These are phyloP conservation scores for Drosophila neotestacea DNA, from an alignment of 2,888 invertebrate genomes.

Conservation along the genomic window DNA sequence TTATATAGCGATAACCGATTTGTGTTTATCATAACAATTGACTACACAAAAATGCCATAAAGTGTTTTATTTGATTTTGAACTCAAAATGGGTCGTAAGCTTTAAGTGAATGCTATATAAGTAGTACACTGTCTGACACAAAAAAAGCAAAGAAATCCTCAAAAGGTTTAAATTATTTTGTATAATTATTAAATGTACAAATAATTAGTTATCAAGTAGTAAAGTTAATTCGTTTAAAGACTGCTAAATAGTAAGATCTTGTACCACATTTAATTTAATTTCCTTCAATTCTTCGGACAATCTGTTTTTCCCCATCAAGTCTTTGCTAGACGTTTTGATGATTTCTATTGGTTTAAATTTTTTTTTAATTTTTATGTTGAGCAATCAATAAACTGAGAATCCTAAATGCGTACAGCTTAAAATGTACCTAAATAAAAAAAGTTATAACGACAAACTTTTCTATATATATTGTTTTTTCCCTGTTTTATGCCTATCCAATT, in stretches of 20 bases:
- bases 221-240: slow-evolving; percentile 34
- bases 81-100: slow-evolving; percentile 31
- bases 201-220: slow-evolving; percentile 30
- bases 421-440: slow-evolving; percentile 25
- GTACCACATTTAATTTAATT: slow-evolving; percentile 15
- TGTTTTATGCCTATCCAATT: slow-evolving; percentile 73
- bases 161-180: slow-evolving; percentile 41
- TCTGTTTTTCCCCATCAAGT: slow-evolving; percentile 7
- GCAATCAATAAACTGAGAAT: slow-evolving; percentile 27
- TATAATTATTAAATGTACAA: slow-evolving; percentile 11
- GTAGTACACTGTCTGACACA: slow-evolving; percentile 39
- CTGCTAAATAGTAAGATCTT: slow-evolving; percentile 19
- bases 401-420: slow-evolving; percentile 23
- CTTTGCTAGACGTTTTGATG: slow-evolving; percentile 35
- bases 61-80: slow-evolving; percentile 44
- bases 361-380: not conserved
- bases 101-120: slow-evolving; percentile 18
- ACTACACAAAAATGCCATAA: slow-evolving; percentile 76
- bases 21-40: slow-evolving; percentile 54
- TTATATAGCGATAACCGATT: slow-evolving; percentile 56
- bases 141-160: slow-evolving; percentile 47
- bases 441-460: slow-evolving; percentile 70
- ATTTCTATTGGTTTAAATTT: slow-evolving; percentile 26
- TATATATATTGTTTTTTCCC: slow-evolving; percentile 62
- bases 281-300: slow-evolving; percentile 15